Evolutionary conservation across 2,113 vertebrate genomes (phyloP).

Genomic region (Puma concolor): DNA sequence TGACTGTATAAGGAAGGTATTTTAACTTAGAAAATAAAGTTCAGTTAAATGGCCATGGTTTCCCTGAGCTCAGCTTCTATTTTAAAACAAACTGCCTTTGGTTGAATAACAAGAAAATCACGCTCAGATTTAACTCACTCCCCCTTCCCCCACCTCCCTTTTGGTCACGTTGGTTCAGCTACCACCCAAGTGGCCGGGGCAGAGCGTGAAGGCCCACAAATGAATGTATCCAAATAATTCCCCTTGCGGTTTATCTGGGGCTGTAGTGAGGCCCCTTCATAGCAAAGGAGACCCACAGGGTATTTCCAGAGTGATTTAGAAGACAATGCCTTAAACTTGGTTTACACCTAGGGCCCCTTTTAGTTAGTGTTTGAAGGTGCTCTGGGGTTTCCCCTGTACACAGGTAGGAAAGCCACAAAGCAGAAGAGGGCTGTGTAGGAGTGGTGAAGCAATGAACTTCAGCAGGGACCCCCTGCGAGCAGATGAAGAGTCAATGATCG

Average conservation of each 20-base stretch:
- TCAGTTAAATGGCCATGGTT: conserved; percentile 70
- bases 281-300: not conserved
- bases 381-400: not conserved
- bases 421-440: rapidly evolving
- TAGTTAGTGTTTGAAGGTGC: not conserved
- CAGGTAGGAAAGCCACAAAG: not conserved
- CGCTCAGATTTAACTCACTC: not conserved
- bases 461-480: not conserved
- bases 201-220: not conserved
- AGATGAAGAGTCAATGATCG: not conserved
- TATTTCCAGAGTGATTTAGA: not conserved
- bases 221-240: not conserved
- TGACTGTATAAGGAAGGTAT: conserved; percentile 78
- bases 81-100: conserved; percentile 73
- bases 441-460: too few relatives aligned
- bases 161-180: not conserved
- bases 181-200: not conserved
- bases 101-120: conserved; percentile 72
- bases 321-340: not conserved
- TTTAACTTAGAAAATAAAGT: conserved; percentile 74
- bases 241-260: not conserved
- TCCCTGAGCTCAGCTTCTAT: conserved; percentile 75
- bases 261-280: not conserved
- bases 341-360: not conserved
- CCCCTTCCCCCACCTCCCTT: not conserved